phyloP scores from a whole-genome alignment of 1,140 invertebrate species.

The Aphis craccivora region DNA sequence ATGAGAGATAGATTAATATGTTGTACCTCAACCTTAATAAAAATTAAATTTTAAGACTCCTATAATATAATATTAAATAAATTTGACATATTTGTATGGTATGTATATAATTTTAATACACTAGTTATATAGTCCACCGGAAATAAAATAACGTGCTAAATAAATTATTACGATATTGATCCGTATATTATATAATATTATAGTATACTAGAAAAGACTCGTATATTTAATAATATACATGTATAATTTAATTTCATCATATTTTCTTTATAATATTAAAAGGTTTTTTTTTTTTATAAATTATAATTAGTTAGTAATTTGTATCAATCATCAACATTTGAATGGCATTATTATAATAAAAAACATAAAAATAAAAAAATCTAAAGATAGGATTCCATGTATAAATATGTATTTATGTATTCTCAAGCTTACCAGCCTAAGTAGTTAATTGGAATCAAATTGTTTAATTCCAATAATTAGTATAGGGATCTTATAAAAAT shows the following conservation, averaged over 20 bases:
- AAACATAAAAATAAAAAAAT: background rate
- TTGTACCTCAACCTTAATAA: background rate
- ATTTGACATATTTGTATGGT: background rate
- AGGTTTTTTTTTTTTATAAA: background rate
- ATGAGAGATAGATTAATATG: background rate
- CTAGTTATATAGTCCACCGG: background rate
- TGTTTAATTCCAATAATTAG: background rate
- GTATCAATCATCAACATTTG: background rate
- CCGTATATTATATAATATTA: background rate
- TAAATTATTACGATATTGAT: slow-evolving; percentile 32
- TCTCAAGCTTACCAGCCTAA: background rate
- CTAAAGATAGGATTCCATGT: background rate
- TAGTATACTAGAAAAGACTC: no score
- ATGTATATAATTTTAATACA: background rate
- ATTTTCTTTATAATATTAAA: background rate
- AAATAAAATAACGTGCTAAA: slow-evolving; percentile 36
- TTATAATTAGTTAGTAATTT: background rate
- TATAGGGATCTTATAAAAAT: background rate
- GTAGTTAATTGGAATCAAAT: background rate
- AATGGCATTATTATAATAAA: background rate
- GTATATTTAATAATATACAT: no score
- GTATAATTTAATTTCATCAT: background rate
- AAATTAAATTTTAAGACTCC: background rate
- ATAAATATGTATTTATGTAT: background rate
- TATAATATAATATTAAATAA: background rate